Base-by-base conservation (phyloP, 2,797 vertebrate species). In the Pagetopsis macropterus region DNA sequence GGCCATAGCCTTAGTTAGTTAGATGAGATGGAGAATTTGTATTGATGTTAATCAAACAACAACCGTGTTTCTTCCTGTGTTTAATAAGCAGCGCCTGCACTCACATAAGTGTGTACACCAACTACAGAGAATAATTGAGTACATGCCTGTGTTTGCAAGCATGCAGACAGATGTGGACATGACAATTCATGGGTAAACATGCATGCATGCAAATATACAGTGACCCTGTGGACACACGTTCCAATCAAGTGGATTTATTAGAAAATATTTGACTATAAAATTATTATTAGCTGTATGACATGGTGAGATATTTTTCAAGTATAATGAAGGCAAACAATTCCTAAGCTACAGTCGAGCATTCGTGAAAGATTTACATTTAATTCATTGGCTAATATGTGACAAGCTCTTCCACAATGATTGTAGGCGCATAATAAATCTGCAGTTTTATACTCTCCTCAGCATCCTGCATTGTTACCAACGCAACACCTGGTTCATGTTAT, bases 21-120 rank as follows among this genome's bases (percentile, higher is more conserved):
- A 88, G 89, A 88, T 85, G 87, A 89, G 88, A 88, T 66, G 80
- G 49, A 52, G 87, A 76, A 87, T 92, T 89, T 89, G 84, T 89
- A 86, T 87, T 84, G 86, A 89, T 89, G 89, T 86, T 89, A 91
- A 88, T 93, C 90, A 92, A 92, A 91, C 87, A 89, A 87, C 82
- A 83, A 83, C 84, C 73, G 84, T 88, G 87, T 88, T 79, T 84
- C 61, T 57, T 74, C 65, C 64, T 69, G 75, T 90, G 75, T 90
- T 91, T 88, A 91, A 87, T 90, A 91, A 89, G 86, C 62, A 76
- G 61, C 0, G 62, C 76, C 66, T 72, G 50, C 49, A 71, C 76
- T 83, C 58, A 75, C 55, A 14, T n/a, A 58, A 31, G 62, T 67
- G 62, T 78, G 70, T 70, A 23, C 49, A 50, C 60, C 33, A 2